phyloP scores from a whole-genome alignment of 2,888 invertebrate species.

The Stramonita haemastoma region DNA sequence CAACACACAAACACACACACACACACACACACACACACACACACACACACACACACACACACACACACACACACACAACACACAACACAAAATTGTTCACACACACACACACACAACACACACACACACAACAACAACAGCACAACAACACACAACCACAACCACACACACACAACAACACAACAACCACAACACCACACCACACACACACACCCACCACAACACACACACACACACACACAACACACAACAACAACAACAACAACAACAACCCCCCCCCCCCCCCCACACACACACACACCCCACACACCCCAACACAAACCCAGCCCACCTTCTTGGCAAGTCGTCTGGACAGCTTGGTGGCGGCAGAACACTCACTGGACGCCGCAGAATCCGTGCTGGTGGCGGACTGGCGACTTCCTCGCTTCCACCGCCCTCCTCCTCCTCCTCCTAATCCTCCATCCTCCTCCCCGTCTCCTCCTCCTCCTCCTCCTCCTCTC shows the following conservation, averaged over 20 bases:
- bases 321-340: conserved; percentile 9
- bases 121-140: no score
- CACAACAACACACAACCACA: background rate
- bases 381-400: background rate
- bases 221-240: no score
- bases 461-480: background rate
- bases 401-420: background rate
- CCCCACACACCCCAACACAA: no score
- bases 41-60: no score
- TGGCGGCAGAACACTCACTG: background rate
- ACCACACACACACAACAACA: no score
- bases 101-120: background rate
- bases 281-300: no score
- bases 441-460: background rate
- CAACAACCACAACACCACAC: background rate
- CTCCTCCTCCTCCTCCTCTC: background rate
- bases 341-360: background rate
- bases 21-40: no score
- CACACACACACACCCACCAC: background rate
- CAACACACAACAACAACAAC: no score
- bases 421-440: background rate
- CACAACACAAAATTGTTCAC: no score
- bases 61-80: no score
- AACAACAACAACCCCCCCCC: no score
- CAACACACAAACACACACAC: no score